Base-by-base conservation (phyloP, 2,113 vertebrate species). In the Lasiurus borealis region DNA sequence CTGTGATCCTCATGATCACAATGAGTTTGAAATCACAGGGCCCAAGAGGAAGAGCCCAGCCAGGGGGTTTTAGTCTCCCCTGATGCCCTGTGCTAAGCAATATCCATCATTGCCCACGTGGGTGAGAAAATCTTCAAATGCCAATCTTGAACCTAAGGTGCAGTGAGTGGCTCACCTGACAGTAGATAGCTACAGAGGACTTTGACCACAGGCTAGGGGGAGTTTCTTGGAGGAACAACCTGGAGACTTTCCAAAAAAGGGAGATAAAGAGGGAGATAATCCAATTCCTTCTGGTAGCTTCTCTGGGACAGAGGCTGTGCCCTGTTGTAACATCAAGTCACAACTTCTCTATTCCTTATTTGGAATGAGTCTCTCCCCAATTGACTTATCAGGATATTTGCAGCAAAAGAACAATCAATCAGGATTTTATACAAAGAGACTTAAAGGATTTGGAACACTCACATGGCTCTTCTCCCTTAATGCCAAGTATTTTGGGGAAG, bases 331-430 rank as follows among this genome's bases (percentile, higher is more conserved):
- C 6, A 85, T 71, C 77, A 29, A 92, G 5, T 73, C 27, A 76
- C 3, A 76, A 8, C 10, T 78, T 69, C 62, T 73, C 36, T 62
- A 46, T 31, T 92, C 46, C 25, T 91, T 57, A 66, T 93, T 54
- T 69, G 15, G 40, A 86, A 87, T 13, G 76, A 52, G 11, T 68
- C 85, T 94, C 50, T 71, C 31, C 36, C 16, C 27, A 59, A 18
- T 36, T 81, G 31, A 72, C 72, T 78, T 90, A 87, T 62, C 59
- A 88, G 77, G 77, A 66, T 64, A 89, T 68, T 90, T 68, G 48
- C 8, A 97, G 40, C 46, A 83, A 97, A 95, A 78, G 52, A 92
- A 48, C 6, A 87, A 88, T 71, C 80, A 44, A 46, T 57, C 31
- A 34, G 44, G 44, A 88, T 95, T 94, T 85, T 50, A 81, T n/a